Evolutionary conservation across 2,797 vertebrate species (phyloP).

Genomic region (Australoheros facetus): DNA sequence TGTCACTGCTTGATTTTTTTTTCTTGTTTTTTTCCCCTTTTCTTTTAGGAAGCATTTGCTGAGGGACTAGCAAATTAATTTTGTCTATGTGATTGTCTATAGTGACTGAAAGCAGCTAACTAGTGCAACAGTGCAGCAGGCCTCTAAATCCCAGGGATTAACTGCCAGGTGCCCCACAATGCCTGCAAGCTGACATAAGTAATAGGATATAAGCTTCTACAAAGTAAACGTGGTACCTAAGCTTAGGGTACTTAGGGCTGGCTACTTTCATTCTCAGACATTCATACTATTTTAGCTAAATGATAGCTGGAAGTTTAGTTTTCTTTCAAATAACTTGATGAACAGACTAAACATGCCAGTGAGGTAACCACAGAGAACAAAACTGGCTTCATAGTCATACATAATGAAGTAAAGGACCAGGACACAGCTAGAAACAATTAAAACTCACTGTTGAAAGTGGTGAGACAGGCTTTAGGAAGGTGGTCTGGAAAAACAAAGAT

Average conservation of each 20-base stretch:
- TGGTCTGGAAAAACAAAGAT: constrained; percentile 1
- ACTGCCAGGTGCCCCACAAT: constrained; percentile 58
- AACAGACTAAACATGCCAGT: neutral
- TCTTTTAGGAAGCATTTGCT: neutral
- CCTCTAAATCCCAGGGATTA: constrained; percentile 68
- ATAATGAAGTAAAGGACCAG: neutral
- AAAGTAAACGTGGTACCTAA: constrained; percentile 59
- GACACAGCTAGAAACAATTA: constrained; percentile 29
- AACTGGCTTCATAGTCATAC: neutral
- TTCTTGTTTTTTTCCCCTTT: neutral
- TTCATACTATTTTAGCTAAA: constrained; percentile 6
- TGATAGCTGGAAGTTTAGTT: neutral
- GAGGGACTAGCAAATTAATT: neutral
- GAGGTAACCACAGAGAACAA: neutral
- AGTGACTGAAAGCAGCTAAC: constrained; percentile 19
- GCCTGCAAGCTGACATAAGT: constrained; percentile 56
- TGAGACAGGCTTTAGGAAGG: neutral
- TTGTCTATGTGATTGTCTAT: neutral
- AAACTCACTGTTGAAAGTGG: neutral
- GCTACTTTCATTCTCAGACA: constrained; percentile 27
- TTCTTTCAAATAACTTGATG: neutral
- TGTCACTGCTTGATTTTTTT: neutral
- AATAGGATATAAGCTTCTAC: constrained; percentile 47
- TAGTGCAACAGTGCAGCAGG: constrained; percentile 27
- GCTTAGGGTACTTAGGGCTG: constrained; percentile 31